Evolutionary conservation across 2,113 vertebrate genomes (phyloP).

Genomic region (Tretioscincus oriximinensis): DNA sequence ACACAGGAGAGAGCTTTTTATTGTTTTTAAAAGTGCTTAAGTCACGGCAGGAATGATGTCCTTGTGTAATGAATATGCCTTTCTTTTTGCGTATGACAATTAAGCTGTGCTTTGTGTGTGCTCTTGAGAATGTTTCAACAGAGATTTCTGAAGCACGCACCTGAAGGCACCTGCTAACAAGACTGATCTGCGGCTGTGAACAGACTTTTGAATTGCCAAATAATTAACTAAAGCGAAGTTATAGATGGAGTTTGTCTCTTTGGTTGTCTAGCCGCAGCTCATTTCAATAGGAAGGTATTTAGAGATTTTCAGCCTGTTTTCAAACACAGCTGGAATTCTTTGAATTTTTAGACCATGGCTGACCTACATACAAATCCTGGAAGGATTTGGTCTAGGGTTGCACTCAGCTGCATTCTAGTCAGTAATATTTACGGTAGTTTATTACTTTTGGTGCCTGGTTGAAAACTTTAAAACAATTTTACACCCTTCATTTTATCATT

Average conservation of each 20-base stretch:
- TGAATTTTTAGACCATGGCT: not conserved
- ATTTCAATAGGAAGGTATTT: not conserved
- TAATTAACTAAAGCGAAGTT: not conserved
- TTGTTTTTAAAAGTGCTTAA: not conserved
- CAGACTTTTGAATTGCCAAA: not conserved
- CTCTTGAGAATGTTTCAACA: not conserved
- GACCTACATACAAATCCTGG: not conserved
- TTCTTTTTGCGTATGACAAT: not conserved
- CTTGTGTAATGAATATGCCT: not conserved
- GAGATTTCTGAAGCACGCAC: not conserved
- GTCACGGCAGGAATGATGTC: not conserved
- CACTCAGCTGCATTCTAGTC: not conserved
- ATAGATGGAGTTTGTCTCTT: not conserved
- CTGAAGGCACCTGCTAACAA: no score
- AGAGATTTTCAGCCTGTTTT: not conserved
- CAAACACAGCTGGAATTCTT: conserved; percentile 7
- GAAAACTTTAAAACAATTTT: not conserved
- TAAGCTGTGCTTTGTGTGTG: not conserved
- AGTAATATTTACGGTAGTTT: not conserved
- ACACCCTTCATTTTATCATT: not conserved
- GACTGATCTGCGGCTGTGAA: not conserved
- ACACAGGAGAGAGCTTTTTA: no score
- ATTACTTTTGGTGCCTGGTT: not conserved
- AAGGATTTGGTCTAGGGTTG: not conserved
- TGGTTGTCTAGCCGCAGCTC: not conserved